Percentiles rank a stretch among this genome's conserved stretches.
phyloP scores from a whole-genome alignment of 1,140 invertebrate genomes.

The Drosophila gunungcola region DNA sequence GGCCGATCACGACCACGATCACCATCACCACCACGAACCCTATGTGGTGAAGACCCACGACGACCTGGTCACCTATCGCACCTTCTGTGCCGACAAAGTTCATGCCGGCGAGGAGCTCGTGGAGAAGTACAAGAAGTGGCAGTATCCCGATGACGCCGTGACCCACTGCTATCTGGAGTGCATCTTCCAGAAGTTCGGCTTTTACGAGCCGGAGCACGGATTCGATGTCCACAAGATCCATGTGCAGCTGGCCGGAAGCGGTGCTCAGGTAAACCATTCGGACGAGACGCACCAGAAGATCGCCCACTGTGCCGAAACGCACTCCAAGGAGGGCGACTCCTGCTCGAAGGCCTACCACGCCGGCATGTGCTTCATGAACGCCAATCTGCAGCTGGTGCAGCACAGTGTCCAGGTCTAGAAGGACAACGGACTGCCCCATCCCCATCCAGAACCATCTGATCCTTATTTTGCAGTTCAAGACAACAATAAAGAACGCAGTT shows the following conservation, averaged over 20 bases:
- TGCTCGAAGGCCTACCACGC: conserved; percentile 76
- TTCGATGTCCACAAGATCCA: conserved; percentile 80
- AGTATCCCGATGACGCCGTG: conserved; percentile 73
- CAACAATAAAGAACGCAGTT: conserved; percentile 3
- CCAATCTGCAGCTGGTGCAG: conserved; percentile 69
- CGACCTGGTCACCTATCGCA: conserved; percentile 61
- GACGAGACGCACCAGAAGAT: conserved; percentile 72
- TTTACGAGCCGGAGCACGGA: conserved; percentile 71
- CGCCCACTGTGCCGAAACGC: conserved; percentile 63
- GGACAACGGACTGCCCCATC: too few species aligned
- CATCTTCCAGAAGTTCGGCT: conserved; percentile 74
- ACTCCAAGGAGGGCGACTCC: conserved; percentile 58
- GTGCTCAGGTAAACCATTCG: conserved; percentile 48
- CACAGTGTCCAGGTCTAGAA: conserved; percentile 65
- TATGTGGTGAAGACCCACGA: conserved; percentile 74
- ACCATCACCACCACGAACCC: conserved; percentile 22
- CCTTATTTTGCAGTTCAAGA: conserved; percentile 23
- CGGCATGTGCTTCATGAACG: conserved; percentile 71
- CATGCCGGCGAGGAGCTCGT: conserved; percentile 62
- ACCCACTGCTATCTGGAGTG: conserved; percentile 77
- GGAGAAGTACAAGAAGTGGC: conserved; percentile 71
- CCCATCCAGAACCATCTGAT: conserved; percentile 37
- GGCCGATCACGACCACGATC: conserved; percentile 43
- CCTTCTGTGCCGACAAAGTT: conserved; percentile 53
- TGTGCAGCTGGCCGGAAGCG: conserved; percentile 60